A percentile compares a stretch with the other conserved stretches of the same genome.
These are phyloP conservation scores for Sminthurinus aureus DNA, from an alignment of 2,888 invertebrate species.

Conservation along the genomic window DNA sequence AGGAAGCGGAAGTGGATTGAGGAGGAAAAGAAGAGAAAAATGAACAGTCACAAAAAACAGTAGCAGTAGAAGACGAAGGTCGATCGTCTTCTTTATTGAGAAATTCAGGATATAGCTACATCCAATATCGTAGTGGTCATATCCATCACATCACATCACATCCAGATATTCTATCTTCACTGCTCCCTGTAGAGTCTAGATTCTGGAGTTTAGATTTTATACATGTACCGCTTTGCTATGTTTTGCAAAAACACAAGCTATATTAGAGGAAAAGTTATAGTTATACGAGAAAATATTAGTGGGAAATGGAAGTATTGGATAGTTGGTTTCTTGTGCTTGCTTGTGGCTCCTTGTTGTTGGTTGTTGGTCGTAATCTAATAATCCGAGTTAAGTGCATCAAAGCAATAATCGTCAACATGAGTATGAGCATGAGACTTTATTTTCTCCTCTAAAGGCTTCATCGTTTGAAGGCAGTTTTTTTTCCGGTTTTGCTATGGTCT, in stretches of 20 bases:
- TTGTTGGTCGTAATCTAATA: slow-evolving; percentile 36
- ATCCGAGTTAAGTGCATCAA: slow-evolving; percentile 41
- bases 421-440: slow-evolving; percentile 1
- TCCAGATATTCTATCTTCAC: too few species aligned
- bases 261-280: too few species aligned
- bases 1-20: neutral
- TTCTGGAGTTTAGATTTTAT: too few species aligned
- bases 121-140: too few species aligned
- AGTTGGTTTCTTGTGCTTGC: neutral
- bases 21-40: neutral
- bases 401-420: slow-evolving; percentile 43
- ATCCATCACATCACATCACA: too few species aligned
- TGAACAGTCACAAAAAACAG: neutral
- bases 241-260: too few species aligned
- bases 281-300: neutral
- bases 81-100: neutral
- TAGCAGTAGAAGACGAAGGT: neutral
- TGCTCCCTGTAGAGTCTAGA: too few species aligned
- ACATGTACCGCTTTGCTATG: too few species aligned
- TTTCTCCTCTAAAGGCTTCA: neutral
- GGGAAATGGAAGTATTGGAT: slow-evolving; percentile 8
- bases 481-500: neutral
- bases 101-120: neutral
- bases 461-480: neutral
- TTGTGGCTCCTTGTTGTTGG: neutral